These are phyloP conservation scores for Onychomys torridus DNA, from an alignment of 2,797 vertebrate genomes.

Conservation along the genomic window DNA sequence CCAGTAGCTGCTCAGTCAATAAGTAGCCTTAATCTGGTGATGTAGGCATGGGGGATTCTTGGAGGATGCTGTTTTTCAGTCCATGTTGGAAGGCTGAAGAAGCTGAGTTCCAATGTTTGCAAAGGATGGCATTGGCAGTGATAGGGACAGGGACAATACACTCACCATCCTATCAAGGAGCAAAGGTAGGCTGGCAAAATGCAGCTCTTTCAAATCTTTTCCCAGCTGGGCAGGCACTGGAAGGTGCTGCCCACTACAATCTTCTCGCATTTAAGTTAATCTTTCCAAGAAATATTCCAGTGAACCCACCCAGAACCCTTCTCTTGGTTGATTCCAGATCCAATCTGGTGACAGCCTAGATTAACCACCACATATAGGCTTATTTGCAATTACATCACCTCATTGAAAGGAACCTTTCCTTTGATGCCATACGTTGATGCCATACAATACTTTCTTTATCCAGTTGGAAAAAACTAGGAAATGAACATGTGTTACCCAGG, in stretches of 20 bases:
- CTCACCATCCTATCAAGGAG: not conserved
- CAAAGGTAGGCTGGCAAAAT: not conserved
- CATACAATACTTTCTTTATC: fast-evolving
- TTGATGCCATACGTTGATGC: not conserved
- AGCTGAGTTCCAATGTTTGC: not conserved
- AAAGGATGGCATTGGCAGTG: too few species aligned
- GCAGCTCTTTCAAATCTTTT: not conserved
- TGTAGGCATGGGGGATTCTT: not conserved
- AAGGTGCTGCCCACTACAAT: not conserved
- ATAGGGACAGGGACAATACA: not conserved
- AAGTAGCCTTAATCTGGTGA: not conserved
- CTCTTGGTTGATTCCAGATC: not conserved
- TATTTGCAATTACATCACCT: not conserved
- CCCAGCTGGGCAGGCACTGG: not conserved
- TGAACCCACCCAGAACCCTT: not conserved
- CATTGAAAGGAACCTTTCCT: not conserved
- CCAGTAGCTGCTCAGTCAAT: not conserved
- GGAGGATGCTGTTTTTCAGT: not conserved
- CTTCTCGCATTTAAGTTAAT: not conserved
- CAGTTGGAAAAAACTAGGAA: not conserved
- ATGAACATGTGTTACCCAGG: not conserved
- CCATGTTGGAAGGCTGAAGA: not conserved
- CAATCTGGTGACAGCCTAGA: not conserved
- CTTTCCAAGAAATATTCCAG: not conserved
- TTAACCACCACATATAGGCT: not conserved